A percentile compares a stretch with the other conserved stretches of the same genome.
Conservation (phyloP, 2,888 invertebrate genomes). For the Macrosoma leucophasiata region DNA sequence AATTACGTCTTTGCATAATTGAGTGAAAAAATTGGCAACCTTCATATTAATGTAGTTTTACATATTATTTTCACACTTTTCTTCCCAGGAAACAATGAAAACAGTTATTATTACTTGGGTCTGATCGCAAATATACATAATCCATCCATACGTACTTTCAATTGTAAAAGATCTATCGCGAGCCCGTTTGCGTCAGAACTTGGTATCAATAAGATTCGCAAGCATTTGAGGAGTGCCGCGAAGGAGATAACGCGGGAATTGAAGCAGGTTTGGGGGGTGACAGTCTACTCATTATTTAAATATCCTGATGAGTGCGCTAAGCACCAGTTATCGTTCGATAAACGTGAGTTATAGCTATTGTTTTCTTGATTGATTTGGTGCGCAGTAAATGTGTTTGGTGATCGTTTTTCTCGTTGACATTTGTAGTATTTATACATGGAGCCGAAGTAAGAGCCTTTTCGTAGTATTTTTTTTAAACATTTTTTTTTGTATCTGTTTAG, state of each 20-base stretch:
- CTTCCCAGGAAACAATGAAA: no score
- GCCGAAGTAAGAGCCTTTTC: no score
- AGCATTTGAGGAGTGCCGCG: slow-evolving; percentile 48
- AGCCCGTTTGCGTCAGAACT: not conserved
- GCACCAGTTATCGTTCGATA: slow-evolving; percentile 54
- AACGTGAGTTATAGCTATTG: slow-evolving; percentile 58
- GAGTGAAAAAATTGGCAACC: no score
- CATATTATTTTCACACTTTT: no score
- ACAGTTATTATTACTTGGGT: not conserved
- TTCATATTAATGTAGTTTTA: no score
- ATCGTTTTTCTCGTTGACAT: no score
- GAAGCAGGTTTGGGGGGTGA: slow-evolving; percentile 43
- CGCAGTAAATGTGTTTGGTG: no score
- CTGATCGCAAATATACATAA: not conserved
- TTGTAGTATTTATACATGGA: no score
- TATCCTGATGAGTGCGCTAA: slow-evolving; percentile 66
- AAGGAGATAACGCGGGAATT: slow-evolving; percentile 56
- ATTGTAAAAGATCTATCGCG: not conserved
- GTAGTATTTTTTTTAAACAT: no score
- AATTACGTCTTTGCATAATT: no score
- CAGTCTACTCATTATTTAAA: slow-evolving; percentile 62
- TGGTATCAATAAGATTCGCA: slow-evolving; percentile 7
- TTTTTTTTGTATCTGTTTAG: no score
- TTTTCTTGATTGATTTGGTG: slow-evolving; percentile 63
- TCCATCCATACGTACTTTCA: not conserved